phyloP scores from a whole-genome alignment of 2,113 vertebrate species.

The Heliornis fulica region DNA sequence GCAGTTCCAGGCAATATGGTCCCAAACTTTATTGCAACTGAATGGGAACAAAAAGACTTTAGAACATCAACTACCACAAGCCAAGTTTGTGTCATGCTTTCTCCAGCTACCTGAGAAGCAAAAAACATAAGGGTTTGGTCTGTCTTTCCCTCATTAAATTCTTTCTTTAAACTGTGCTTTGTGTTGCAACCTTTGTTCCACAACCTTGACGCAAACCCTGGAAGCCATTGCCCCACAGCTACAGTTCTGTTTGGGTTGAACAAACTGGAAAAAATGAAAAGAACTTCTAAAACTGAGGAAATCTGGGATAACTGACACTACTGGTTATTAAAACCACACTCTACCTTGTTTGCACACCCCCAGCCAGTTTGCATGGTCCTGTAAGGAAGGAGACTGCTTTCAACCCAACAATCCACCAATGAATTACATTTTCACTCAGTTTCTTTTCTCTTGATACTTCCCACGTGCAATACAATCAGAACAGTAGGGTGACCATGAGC shows the following conservation, averaged over 20 bases:
- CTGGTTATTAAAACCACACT: background rate
- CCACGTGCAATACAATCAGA: background rate
- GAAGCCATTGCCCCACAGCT: too few relatives aligned
- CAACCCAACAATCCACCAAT: background rate
- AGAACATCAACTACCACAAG: background rate
- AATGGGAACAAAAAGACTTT: background rate
- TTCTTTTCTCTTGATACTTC: background rate
- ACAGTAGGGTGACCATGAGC: rapidly evolving
- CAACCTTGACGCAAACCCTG: background rate
- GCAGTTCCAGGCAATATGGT: rapidly evolving
- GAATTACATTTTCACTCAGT: background rate
- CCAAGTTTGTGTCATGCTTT: background rate
- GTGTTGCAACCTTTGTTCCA: background rate
- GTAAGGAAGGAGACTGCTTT: background rate
- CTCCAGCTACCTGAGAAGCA: rapidly evolving
- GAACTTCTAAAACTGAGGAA: background rate
- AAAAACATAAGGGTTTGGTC: background rate
- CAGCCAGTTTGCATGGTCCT: background rate
- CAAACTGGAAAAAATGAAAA: background rate
- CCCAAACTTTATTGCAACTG: background rate
- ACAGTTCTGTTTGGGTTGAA: background rate
- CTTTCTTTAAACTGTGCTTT: background rate
- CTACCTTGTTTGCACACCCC: background rate
- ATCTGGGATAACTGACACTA: too few relatives aligned
- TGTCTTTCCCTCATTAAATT: background rate